Percentiles rank a stretch among this genome's conserved stretches.
These are phyloP conservation scores for Netelia fuscicornis DNA, from an alignment of 2,888 invertebrate genomes.

Conservation along the genomic window DNA sequence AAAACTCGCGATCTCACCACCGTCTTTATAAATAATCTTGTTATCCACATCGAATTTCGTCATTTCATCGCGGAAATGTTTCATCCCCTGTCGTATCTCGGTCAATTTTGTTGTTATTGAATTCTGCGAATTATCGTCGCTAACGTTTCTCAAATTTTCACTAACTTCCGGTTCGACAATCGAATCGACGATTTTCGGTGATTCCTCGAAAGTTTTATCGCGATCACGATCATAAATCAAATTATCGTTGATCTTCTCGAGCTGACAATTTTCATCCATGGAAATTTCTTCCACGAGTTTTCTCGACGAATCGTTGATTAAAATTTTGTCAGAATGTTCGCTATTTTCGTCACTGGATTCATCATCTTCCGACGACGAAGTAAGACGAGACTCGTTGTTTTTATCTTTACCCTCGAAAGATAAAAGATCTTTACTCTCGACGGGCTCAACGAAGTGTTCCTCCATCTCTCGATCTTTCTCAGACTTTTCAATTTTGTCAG, in stretches of 20 bases:
- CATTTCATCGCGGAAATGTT: constrained; percentile 72
- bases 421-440: constrained; percentile 49
- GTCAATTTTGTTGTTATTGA: constrained; percentile 67
- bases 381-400: neutral
- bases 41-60: constrained; percentile 74
- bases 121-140: neutral
- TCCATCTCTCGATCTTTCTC: constrained; percentile 1
- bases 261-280: neutral
- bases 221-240: neutral
- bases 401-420: constrained; percentile 38
- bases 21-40: constrained; percentile 70
- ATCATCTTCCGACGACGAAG: constrained; percentile 27
- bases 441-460: neutral
- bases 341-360: constrained; percentile 33
- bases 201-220: neutral
- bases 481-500: neutral
- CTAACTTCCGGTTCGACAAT: neutral
- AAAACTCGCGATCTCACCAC: constrained; percentile 70
- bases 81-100: constrained; percentile 76
- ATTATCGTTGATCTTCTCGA: neutral
- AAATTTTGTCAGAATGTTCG: neutral
- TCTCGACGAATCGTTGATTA: neutral
- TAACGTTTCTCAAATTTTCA: neutral
- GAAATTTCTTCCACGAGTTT: constrained; percentile 56
- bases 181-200: neutral